Percentiles rank a stretch among this genome's conserved stretches.
Conservation (phyloP, 2,888 invertebrate genomes). For the Sinopyrophorus schimmeli region DNA sequence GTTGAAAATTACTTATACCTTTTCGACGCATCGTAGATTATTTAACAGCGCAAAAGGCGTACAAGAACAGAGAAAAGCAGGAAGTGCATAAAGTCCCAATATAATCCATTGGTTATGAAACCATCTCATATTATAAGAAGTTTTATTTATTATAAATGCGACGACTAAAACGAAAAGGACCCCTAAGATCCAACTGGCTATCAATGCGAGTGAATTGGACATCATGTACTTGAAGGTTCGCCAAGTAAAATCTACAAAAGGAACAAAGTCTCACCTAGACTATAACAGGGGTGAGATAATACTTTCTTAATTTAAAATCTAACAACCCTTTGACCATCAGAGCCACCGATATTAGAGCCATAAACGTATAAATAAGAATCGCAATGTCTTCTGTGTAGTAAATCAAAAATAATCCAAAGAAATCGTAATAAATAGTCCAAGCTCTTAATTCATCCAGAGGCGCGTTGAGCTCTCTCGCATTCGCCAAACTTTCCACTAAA, state of each 20-base stretch:
- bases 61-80: constrained; percentile 50
- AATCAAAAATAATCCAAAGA: constrained; percentile 69
- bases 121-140: constrained; percentile 62
- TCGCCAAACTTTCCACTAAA: constrained; percentile 51
- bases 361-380: constrained; percentile 29
- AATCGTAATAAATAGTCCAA: constrained; percentile 71
- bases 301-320: no score
- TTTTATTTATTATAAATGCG: constrained; percentile 52
- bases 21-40: no score
- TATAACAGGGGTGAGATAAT: no score
- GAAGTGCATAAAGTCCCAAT: constrained; percentile 54
- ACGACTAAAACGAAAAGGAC: constrained; percentile 44
- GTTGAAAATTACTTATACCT: no score
- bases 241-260: constrained; percentile 14
- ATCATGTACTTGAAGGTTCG: constrained; percentile 16
- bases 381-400: constrained; percentile 60
- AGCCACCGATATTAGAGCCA: no score
- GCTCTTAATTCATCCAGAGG: constrained; percentile 36
- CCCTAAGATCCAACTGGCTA: constrained; percentile 44
- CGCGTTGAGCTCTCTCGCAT: constrained; percentile 49
- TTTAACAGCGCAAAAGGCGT: no score
- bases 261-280: no score
- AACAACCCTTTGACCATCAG: no score
- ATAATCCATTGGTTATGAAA: constrained; percentile 61
- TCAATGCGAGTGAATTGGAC: constrained; percentile 30